These are phyloP conservation scores for Ptychoptera contaminata DNA, from an alignment of 2,888 invertebrate genomes.

Conservation along the genomic window DNA sequence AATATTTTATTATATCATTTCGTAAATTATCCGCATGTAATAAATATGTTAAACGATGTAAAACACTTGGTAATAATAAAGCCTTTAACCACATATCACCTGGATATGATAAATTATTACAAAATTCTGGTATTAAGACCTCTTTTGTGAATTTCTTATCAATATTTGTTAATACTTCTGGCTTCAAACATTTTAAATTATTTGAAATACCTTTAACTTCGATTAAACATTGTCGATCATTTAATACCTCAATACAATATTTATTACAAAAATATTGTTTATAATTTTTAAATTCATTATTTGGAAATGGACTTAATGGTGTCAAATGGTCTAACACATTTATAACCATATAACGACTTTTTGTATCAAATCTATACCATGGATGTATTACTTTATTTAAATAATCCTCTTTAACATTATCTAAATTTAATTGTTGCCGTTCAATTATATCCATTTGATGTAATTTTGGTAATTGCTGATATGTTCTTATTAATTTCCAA, in stretches of 20 bases:
- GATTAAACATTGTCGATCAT: slow-evolving; percentile 54
- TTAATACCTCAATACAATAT: slow-evolving; percentile 45
- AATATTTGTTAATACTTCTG: slow-evolving; percentile 18
- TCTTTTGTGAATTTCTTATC: slow-evolving; percentile 33
- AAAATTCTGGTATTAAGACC: slow-evolving; percentile 76
- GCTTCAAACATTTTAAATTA: slow-evolving; percentile 24
- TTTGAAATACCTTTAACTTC: slow-evolving; percentile 46
- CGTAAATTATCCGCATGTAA: slow-evolving; percentile 25
- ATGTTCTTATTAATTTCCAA: slow-evolving; percentile 38
- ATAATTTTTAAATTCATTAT: slow-evolving; percentile 42
- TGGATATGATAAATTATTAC: slow-evolving; percentile 54
- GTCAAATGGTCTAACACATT: slow-evolving; percentile 47
- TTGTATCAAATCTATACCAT: slow-evolving; percentile 51
- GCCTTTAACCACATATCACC: slow-evolving; percentile 74
- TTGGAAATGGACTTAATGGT: slow-evolving; percentile 51
- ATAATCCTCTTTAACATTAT: slow-evolving; percentile 37
- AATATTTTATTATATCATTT: slow-evolving; percentile 24
- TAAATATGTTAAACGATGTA: slow-evolving; percentile 45
- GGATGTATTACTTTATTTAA: slow-evolving; percentile 66
- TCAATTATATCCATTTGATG: slow-evolving; percentile 33
- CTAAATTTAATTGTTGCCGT: slow-evolving; percentile 35
- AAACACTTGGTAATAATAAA: slow-evolving; percentile 63
- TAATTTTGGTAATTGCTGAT: slow-evolving; percentile 32
- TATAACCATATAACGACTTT: slow-evolving; percentile 47
- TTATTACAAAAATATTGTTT: slow-evolving; percentile 59